Evolutionary conservation across 2,888 invertebrate genomes (phyloP).

Genomic region (Conops quadrifasciatus): DNA sequence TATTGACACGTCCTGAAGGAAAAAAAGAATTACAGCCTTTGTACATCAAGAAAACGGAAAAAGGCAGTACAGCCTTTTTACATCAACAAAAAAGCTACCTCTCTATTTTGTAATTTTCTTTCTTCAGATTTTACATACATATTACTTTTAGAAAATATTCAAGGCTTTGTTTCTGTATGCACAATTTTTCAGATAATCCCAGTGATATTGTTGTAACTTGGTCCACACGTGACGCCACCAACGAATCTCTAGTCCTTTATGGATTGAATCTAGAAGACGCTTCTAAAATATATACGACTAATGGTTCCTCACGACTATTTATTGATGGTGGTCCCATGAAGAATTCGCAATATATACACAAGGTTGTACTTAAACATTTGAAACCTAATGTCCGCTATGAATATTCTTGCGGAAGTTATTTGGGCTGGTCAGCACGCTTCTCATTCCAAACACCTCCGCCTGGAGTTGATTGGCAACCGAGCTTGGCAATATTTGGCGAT

Average conservation of each 20-base stretch:
- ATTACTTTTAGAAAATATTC: not conserved
- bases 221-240: conserved; percentile 78
- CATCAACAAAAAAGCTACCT: too few species aligned
- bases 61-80: too few species aligned
- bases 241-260: conserved; percentile 76
- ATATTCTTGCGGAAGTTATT: conserved; percentile 82
- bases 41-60: too few species aligned
- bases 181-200: conserved; percentile 69
- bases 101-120: not conserved
- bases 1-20: too few species aligned
- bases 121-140: not conserved
- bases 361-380: conserved; percentile 72
- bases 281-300: conserved; percentile 63
- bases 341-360: conserved; percentile 79
- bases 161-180: not conserved
- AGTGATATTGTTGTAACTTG: conserved; percentile 82
- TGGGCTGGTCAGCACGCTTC: conserved; percentile 85
- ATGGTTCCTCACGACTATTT: conserved; percentile 72
- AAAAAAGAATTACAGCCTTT: too few species aligned
- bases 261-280: conserved; percentile 69
- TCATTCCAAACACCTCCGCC: conserved; percentile 78
- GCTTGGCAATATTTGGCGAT: conserved; percentile 89
- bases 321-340: conserved; percentile 76
- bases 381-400: conserved; percentile 74
- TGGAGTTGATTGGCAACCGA: conserved; percentile 78